Evolutionary conservation across 2,888 invertebrate species (phyloP).

Genomic region (Cerceris rybyensis): DNA sequence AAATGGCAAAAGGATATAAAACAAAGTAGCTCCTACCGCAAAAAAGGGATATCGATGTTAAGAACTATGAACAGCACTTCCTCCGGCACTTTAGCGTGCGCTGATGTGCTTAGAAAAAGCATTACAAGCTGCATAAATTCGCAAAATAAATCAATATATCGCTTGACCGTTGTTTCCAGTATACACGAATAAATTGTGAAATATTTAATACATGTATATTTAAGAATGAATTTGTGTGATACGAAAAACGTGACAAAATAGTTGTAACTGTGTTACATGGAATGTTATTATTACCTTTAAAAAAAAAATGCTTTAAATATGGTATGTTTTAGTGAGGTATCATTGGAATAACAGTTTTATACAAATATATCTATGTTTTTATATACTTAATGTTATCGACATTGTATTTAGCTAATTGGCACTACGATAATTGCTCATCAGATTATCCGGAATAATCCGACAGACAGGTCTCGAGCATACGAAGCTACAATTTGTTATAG

Average conservation of each 20-base stretch:
- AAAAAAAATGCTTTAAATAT: constrained; percentile 29
- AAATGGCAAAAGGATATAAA: too few species aligned
- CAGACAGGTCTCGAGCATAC: constrained; percentile 12
- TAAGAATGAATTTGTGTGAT: constrained; percentile 25
- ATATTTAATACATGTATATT: constrained; percentile 34
- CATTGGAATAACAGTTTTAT: constrained; percentile 41
- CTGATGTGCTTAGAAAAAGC: constrained; percentile 18
- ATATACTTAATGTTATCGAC: constrained; percentile 43
- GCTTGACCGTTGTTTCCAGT: constrained; percentile 17
- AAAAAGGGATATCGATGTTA: background rate
- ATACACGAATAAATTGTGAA: constrained; percentile 28
- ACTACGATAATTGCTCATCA: constrained; percentile 19
- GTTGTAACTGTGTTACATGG: constrained; percentile 30
- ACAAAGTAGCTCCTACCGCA: background rate
- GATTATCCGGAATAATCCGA: constrained; percentile 18
- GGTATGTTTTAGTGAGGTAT: constrained; percentile 28
- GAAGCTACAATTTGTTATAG: constrained; percentile 26
- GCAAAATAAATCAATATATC: background rate
- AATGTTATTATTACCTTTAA: constrained; percentile 21
- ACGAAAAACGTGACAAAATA: constrained; percentile 30
- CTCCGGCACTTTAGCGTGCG: background rate
- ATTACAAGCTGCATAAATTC: background rate
- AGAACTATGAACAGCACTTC: background rate
- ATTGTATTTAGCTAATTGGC: constrained; percentile 27
- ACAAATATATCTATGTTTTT: constrained; percentile 40